A percentile compares a stretch with the other conserved stretches of the same genome.
Conservation (phyloP, 2,113 vertebrate genomes). For the Aptenodytes forsteri region DNA sequence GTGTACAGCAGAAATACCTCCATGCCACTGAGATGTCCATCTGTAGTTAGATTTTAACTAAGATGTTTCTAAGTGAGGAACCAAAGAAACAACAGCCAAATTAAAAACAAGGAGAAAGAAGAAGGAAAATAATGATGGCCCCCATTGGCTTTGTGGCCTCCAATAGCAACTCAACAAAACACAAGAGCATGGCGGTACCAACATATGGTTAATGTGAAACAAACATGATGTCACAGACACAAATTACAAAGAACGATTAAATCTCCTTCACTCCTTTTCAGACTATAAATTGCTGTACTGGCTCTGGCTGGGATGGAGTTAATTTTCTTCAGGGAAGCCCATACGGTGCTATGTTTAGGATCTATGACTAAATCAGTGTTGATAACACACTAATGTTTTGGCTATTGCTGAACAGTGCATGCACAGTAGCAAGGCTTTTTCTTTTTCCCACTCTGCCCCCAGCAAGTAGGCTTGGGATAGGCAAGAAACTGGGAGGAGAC, state of each 20-base stretch:
- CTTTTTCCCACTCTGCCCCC: neutral
- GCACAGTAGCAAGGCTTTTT: neutral
- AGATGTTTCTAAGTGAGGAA: neutral
- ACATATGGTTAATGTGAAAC: rapidly evolving
- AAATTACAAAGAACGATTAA: neutral
- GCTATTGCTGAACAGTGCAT: neutral
- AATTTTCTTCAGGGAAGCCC: rapidly evolving
- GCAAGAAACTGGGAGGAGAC: neutral
- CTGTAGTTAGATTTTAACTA: neutral
- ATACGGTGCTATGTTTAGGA: rapidly evolving
- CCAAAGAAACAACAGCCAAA: neutral
- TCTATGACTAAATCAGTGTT: neutral
- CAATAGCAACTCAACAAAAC: neutral
- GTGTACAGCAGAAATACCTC: neutral
- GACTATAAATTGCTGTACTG: neutral
- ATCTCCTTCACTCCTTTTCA: neutral
- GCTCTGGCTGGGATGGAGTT: neutral
- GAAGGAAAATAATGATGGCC: neutral
- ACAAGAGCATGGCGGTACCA: rapidly evolving
- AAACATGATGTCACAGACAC: neutral
- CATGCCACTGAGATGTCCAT: neutral
- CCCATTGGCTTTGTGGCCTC: neutral
- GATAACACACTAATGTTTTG: neutral
- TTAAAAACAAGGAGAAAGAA: neutral
- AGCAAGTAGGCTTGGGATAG: neutral